Conservation (phyloP, 2,888 invertebrate genomes). For the Drosophila anceps region DNA sequence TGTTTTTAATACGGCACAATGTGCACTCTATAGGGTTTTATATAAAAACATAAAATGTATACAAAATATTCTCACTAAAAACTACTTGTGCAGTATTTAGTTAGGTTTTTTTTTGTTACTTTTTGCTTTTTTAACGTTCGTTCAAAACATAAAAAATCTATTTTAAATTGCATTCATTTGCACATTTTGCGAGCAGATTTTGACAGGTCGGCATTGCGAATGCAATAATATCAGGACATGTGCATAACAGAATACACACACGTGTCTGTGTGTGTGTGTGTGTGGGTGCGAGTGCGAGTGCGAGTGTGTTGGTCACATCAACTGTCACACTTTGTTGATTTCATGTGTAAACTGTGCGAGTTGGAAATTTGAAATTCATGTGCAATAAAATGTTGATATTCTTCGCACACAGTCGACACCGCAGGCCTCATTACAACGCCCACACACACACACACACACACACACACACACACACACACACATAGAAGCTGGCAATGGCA, state of each 20-base stretch:
- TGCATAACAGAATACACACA: slow-evolving; percentile 6
- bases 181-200: slow-evolving; percentile 45
- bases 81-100: not conserved
- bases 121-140: not conserved
- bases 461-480: slow-evolving; percentile 7
- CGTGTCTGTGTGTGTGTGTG: not conserved
- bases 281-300: slow-evolving; percentile 4
- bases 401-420: slow-evolving; percentile 23
- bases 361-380: slow-evolving; percentile 57
- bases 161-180: slow-evolving; percentile 48
- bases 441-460: slow-evolving; percentile 4
- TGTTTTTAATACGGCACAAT: no score
- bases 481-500: slow-evolving; percentile 15
- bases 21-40: no score
- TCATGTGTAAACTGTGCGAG: slow-evolving; percentile 39
- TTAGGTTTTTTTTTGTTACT: not conserved
- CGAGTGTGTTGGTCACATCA: slow-evolving; percentile 32
- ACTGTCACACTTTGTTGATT: slow-evolving; percentile 54
- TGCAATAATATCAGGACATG: slow-evolving; percentile 47
- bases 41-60: not conserved
- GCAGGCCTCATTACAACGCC: slow-evolving; percentile 50
- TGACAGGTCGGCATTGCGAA: slow-evolving; percentile 35
- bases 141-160: slow-evolving; percentile 14
- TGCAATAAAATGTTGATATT: slow-evolving; percentile 63
- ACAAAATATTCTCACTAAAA: not conserved